Percentiles rank a stretch among this genome's conserved stretches.
These are phyloP conservation scores for Castor canadensis DNA, from an alignment of 2,113 vertebrate genomes.

Conservation along the genomic window DNA sequence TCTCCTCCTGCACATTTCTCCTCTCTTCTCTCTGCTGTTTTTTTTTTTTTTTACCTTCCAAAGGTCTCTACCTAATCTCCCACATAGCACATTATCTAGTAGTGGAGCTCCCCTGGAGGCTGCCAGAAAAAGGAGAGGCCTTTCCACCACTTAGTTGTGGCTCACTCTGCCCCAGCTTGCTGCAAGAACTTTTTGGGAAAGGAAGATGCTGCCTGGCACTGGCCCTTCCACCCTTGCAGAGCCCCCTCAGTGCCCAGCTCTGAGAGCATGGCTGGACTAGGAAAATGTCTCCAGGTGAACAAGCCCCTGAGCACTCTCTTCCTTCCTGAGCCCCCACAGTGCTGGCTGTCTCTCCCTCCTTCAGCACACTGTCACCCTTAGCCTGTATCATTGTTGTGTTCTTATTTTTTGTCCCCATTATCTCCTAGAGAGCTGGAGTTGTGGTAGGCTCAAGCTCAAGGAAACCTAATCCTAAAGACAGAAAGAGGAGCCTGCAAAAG, in stretches of 20 bases:
- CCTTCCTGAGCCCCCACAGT: not conserved
- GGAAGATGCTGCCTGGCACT: not conserved
- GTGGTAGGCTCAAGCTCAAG: not conserved
- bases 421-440: not conserved
- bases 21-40: not conserved
- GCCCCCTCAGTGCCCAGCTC: not conserved
- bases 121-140: not conserved
- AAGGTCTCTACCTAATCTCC: not conserved
- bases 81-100: not conserved
- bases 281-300: not conserved
- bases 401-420: not conserved
- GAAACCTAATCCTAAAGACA: not conserved
- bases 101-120: not conserved
- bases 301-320: not conserved
- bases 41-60: constrained; percentile 47
- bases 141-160: not conserved
- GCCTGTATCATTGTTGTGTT: not conserved
- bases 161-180: not conserved
- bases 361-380: not conserved
- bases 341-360: not conserved
- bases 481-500: not conserved
- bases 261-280: not conserved
- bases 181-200: not conserved
- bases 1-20: not conserved
- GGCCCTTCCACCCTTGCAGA: not conserved